Percentiles rank a stretch among this genome's conserved stretches.
phyloP scores from a whole-genome alignment of 2,888 invertebrate species.

The Mesorhabditis belari region DNA sequence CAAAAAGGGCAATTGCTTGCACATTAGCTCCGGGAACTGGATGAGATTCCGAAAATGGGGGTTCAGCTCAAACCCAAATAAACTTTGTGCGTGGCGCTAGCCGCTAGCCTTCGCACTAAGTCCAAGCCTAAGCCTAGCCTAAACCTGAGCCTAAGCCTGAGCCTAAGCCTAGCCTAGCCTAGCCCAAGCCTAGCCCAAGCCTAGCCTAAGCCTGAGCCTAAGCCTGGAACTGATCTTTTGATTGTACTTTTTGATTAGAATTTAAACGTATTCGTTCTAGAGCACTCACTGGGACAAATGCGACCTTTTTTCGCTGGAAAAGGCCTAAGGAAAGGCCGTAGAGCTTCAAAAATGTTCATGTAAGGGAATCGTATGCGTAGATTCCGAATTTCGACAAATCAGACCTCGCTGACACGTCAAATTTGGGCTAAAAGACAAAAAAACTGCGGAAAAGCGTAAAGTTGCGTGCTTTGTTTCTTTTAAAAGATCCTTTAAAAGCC shows the following conservation, averaged over 20 bases:
- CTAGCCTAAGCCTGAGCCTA: background rate
- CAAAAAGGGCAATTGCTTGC: no score
- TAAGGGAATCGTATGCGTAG: no score
- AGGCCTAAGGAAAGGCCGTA: no score
- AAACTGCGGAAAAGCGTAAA: no score
- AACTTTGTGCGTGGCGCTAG: background rate
- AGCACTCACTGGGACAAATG: background rate
- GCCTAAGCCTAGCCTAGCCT: background rate
- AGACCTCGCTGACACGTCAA: no score
- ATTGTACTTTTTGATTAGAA: background rate
- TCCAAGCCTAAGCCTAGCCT: background rate
- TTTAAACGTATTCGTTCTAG: background rate
- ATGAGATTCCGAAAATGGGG: no score
- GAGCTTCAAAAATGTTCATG: no score
- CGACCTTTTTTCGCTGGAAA: background rate
- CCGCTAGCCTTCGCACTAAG: background rate
- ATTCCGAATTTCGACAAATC: no score
- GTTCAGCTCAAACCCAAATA: background rate
- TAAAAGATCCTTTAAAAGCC: no score
- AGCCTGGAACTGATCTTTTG: background rate
- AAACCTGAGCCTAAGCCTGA: background rate
- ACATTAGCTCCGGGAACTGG: no score
- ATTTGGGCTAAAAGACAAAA: no score
- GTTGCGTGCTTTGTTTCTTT: no score
- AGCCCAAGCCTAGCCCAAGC: background rate